These are phyloP conservation scores for Blomia tropicalis DNA, from an alignment of 2,888 invertebrate species.

Conservation along the genomic window DNA sequence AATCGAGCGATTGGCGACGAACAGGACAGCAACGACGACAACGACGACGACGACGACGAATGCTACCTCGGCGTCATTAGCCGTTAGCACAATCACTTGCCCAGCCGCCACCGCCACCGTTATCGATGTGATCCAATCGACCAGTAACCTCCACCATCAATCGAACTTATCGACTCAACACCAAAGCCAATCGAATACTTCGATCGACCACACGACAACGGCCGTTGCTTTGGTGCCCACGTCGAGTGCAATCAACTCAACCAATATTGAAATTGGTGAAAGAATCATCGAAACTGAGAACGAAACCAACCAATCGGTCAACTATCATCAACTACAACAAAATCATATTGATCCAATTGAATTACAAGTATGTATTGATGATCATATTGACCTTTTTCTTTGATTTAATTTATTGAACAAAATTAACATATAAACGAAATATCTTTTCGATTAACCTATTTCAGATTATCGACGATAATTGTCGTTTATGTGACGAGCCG, in stretches of 20 bases:
- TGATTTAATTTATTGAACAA: too few species aligned
- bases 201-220: too few species aligned
- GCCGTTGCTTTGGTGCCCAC: too few species aligned
- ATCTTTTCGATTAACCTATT: too few species aligned
- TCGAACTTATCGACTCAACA: constrained; percentile 14
- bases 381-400: too few species aligned
- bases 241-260: not conserved
- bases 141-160: not conserved
- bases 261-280: not conserved
- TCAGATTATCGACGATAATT: too few species aligned
- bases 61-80: not conserved
- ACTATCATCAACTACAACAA: too few species aligned
- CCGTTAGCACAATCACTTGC: not conserved
- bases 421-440: too few species aligned
- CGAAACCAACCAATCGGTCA: too few species aligned
- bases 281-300: not conserved
- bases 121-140: not conserved
- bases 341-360: too few species aligned
- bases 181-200: not conserved
- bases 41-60: not conserved
- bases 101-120: not conserved
- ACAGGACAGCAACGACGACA: not conserved
- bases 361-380: too few species aligned
- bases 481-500: too few species aligned
- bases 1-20: not conserved